Base-by-base conservation (phyloP, 2,797 vertebrate genomes). In the Graptemys geographica region DNA sequence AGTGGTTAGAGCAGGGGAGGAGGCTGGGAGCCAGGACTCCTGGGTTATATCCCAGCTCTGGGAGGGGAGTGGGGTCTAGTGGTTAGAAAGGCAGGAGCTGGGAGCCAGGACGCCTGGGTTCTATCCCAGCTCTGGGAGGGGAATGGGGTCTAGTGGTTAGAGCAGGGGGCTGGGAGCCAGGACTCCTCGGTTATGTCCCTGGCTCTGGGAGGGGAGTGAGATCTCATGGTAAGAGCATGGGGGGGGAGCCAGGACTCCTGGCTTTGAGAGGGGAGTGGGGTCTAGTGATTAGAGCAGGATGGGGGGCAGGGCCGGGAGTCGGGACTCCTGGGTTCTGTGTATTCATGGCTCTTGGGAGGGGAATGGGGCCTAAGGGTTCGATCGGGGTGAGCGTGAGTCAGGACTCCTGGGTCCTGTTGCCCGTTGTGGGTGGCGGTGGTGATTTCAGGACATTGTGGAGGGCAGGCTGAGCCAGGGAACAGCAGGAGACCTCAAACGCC, bases 401-500 rank as follows among this genome's bases (percentile, higher is more conserved):
- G 62, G 62, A 18, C 65, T 41, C 31, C n/a, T 72, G 65, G 19
- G 69, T 12, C 18, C 69, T 37, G n/a, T 10, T 72, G 69, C 16
- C 69, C 2, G 37, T 72, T 62, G 31, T 33, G 59, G 59, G 31
- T n/a, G 31, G 31, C 15, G 1, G 28, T 62, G 57, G 6, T 62
- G 28, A 18, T 62, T 62, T 16, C 31, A 62, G 15, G 69, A 23
- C 19, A 41, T 62, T 6, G 18, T 18, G 62, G 4, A 16, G 62
- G 62, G 62, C 62, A 65, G 59, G 28, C 11, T 28, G 56, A 57
- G 56, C 27, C 27, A 6, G 11, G 25, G 62, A 3, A 2, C 33
- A 37, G 33, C 8, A 9, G 18, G 62, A n/a, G 33, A 37, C 2
- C 0, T n/a, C 62, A n/a, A n/a, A 10, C 4, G 4, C 5, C 8